Conservation (phyloP, 2,113 vertebrate genomes). For the Centropus unirufus region DNA sequence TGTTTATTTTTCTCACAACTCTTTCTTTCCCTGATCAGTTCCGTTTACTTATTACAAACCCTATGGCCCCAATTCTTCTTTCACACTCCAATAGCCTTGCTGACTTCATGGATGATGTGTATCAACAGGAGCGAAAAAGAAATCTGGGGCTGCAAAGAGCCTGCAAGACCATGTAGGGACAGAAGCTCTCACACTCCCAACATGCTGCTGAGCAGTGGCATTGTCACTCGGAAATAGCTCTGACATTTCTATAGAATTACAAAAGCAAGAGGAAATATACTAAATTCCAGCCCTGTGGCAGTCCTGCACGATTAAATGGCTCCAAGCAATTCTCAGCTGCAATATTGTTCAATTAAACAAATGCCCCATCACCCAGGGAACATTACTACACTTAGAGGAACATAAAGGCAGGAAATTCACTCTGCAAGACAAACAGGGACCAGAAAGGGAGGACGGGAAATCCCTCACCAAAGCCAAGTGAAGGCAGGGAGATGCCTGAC, state of each 20-base stretch:
- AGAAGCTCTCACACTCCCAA: neutral
- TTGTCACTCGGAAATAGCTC: neutral
- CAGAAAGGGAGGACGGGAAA: neutral
- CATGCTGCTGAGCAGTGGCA: neutral
- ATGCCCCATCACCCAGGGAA: neutral
- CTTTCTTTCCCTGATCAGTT: neutral
- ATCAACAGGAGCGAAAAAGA: neutral
- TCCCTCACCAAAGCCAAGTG: neutral
- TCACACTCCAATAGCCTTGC: fast-evolving
- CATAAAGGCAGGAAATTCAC: neutral
- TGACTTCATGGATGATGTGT: neutral
- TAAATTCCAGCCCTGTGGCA: neutral
- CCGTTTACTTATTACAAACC: neutral
- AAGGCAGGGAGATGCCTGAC: neutral
- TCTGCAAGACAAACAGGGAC: neutral
- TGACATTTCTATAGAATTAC: neutral
- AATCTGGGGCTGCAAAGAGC: neutral
- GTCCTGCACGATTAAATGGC: neutral
- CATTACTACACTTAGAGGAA: neutral
- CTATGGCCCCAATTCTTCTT: neutral
- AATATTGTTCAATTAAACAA: neutral
- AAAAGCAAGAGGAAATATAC: neutral
- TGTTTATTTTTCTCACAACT: neutral
- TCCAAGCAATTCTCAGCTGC: neutral
- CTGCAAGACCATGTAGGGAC: neutral